Base-by-base conservation (phyloP, 2,888 invertebrate genomes). In the Heteromyza rotundicornis region DNA sequence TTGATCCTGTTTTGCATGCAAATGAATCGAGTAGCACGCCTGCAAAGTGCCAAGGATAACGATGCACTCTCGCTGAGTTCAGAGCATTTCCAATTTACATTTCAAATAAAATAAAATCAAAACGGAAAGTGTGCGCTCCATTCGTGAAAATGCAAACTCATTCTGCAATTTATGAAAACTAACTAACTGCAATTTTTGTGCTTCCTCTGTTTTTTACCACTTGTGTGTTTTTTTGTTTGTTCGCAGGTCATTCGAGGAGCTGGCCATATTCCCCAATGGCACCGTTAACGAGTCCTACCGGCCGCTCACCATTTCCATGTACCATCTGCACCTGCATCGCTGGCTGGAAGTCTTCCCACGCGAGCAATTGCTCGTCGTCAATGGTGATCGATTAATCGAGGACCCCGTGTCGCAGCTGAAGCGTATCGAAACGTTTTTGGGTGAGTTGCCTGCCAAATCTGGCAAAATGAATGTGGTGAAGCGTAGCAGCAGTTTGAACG, bases 301-400 rank as follows among this genome's bases (percentile, higher is more conserved):
- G 70, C 94, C 94, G 16, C 87, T 94, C 72, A 90, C 93, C 61
- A 92, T 96, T 80, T 95, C 96, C 32, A 87, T 96, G 76, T 98
- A 98, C 84, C 92, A 94, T 82, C 88, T 93, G 68, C 96, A 95
- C 84, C 88, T 98, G 75, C 91, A 92, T 70, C 87, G 88, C 56
- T 98, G 98, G 98, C 86, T 98, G 65, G 92, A 95, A 82, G 92
- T 93, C 69, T 99, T 99, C 85, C 89, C 94, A 0, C 87, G 94
- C 55, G 90, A 92, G 58, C 96, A 98, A 80, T 90, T 99, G 72
- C 89, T 97, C 74, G 89, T 99, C 59, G 95, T 99, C 53, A 96
- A 98, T 82, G 97, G 97, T 2, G 96, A 97, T 84, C 88, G 90
- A 69, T 88, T 97, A 64, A 94, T 96, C 74, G 92, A 92, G 75